Evolutionary conservation across 1,140 invertebrate genomes (phyloP).

Genomic region (Melanaphis sacchari): DNA sequence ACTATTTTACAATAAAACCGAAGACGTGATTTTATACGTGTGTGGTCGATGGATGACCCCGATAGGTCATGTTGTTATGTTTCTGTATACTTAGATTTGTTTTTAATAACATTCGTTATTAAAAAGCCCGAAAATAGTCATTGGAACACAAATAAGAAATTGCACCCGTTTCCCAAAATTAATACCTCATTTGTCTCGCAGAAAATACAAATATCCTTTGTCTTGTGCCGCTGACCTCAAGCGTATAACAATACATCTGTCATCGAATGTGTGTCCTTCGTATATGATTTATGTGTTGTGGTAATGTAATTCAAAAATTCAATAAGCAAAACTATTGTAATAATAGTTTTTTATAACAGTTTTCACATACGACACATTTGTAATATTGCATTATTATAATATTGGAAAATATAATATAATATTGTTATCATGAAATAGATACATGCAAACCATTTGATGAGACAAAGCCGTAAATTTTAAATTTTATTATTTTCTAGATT

Average conservation of each 20-base stretch:
- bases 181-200: conserved; percentile 49
- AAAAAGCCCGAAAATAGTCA: not conserved
- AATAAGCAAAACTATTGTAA: conserved; percentile 16
- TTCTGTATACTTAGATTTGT: conserved; percentile 8
- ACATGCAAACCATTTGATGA: not conserved
- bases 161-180: conserved; percentile 5
- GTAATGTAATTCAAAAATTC: not conserved
- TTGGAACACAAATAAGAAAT: conserved; percentile 21
- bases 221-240: conserved; percentile 49
- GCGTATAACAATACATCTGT: conserved; percentile 38
- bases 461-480: not conserved
- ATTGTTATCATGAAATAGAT: not conserved
- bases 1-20: conserved; percentile 32
- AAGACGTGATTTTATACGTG: not conserved
- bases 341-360: not conserved
- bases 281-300: conserved; percentile 16
- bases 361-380: not conserved
- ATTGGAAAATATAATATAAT: too few species aligned
- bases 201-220: conserved; percentile 41
- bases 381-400: not conserved
- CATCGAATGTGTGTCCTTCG: conserved; percentile 50
- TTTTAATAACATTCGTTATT: conserved; percentile 42
- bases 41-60: conserved; percentile 34
- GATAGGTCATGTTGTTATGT: not conserved
- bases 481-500: too few species aligned